Base-by-base conservation (phyloP, 2,113 vertebrate genomes). In the Cephalopterus ornatus region DNA sequence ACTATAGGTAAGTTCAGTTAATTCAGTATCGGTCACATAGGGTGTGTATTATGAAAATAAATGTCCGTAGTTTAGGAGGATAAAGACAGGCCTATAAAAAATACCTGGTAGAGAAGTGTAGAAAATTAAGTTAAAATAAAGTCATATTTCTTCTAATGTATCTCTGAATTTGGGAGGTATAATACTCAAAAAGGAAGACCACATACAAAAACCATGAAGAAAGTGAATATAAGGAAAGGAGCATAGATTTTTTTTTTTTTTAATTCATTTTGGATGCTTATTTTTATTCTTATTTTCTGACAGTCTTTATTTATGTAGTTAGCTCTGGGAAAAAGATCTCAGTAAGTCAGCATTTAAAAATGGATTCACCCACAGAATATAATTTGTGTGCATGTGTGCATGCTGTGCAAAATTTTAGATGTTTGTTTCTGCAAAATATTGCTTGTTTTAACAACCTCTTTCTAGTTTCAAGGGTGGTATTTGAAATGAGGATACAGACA, bases 341-440 rank as follows among this genome's bases (percentile, higher is more conserved):
- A 49, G 12, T 49, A 88, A 85, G 39, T 95, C 84, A 89, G 70
- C 66, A 35, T 87, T 95, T 94, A 72, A 76, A 96, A 90, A 73
- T 90, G 26, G 75, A 83, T n/a, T 80, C 71, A 46, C 41, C 12
- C 65, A 23, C 52, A 66, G 79, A 86, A 85, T 76, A 24, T 65
- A 63, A 91, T 91, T 92, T 61, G 47, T 67, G 42, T 65, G 42
- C 5, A 0, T 70, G 20, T 77, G 44, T 80, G 47, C 44, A 30
- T 84, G 59, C 67, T 84, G n/a, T 95, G 92, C 71, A 88, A 72
- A 92, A 91, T 90, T 85, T 70, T 46, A 62, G 23, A 76, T 70
- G 50, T 75, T 72, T 72, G 27, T 88, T 91, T 67, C 75, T 86
- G 82, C 19, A 88, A 90, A 92, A 86, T 32, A 35, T 74, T 85